Evolutionary conservation across 2,888 invertebrate species (phyloP).

Genomic region (Ormyrus labotus): DNA sequence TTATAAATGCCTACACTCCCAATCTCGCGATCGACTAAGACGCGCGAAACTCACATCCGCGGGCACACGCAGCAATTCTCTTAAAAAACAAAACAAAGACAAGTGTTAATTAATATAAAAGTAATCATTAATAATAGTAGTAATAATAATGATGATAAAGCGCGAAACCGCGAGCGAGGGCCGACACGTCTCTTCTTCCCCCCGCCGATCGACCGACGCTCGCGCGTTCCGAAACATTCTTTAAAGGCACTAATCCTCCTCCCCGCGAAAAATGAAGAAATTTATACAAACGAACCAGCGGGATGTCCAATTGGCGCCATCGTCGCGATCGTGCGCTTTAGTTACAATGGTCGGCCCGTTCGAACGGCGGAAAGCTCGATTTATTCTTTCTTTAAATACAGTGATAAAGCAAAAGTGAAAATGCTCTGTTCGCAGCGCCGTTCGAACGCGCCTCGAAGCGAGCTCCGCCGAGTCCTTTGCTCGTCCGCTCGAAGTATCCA

Average conservation of each 20-base stretch:
- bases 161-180: constrained; percentile 5
- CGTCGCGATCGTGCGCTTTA: background rate
- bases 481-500: background rate
- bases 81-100: background rate
- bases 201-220: constrained; percentile 14
- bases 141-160: constrained; percentile 10
- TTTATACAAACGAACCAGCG: constrained; percentile 61
- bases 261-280: constrained; percentile 60
- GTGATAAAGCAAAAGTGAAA: background rate
- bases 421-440: background rate
- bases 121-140: background rate
- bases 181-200: background rate
- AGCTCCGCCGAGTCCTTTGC: background rate
- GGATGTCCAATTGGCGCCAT: constrained; percentile 1
- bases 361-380: background rate
- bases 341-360: background rate
- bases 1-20: constrained; percentile 43
- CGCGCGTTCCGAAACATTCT: constrained; percentile 59
- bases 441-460: background rate
- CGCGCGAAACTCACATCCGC: constrained; percentile 22
- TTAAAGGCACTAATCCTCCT: constrained; percentile 68
- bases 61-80: background rate
- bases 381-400: background rate
- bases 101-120: background rate
- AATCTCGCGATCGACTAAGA: constrained; percentile 33